Percentiles rank a stretch among this genome's conserved stretches.
These are phyloP conservation scores for Elephantulus edwardii DNA, from an alignment of 2,113 vertebrate genomes.

Conservation along the genomic window DNA sequence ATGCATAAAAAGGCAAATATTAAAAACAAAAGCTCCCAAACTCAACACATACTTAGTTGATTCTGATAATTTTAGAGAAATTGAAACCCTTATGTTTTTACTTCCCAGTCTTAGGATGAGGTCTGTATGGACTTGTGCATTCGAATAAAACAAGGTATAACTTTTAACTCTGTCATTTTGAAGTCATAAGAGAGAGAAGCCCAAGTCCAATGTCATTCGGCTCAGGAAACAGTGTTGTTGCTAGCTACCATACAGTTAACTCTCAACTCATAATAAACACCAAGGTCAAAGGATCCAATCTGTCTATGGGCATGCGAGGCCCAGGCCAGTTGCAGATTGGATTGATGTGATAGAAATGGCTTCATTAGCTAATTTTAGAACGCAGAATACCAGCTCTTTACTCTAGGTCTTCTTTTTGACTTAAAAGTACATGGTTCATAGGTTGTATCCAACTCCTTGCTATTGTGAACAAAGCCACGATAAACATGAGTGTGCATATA, in stretches of 20 bases:
- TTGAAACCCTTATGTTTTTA: not conserved
- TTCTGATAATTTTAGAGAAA: not conserved
- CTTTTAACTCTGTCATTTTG: not conserved
- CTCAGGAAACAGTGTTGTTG: not conserved
- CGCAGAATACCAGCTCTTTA: not conserved
- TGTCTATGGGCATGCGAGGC: no score
- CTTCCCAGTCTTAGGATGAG: not conserved
- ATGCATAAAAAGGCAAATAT: not conserved
- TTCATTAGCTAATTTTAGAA: not conserved
- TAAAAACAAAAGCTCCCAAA: not conserved
- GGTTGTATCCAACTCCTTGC: no score
- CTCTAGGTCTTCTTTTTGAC: not conserved
- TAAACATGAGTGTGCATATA: no score
- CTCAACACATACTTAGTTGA: not conserved
- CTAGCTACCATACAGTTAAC: not conserved
- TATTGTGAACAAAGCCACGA: no score
- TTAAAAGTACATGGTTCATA: no score
- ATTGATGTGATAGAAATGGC: not conserved
- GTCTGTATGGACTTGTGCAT: not conserved
- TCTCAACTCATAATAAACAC: not conserved
- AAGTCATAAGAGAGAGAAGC: not conserved
- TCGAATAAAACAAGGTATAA: not conserved
- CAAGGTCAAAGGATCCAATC: not conserved
- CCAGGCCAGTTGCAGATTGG: not conserved
- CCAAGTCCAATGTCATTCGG: not conserved